Evolutionary conservation across 2,888 invertebrate species (phyloP).

Genomic region (Hydraecia micacea): DNA sequence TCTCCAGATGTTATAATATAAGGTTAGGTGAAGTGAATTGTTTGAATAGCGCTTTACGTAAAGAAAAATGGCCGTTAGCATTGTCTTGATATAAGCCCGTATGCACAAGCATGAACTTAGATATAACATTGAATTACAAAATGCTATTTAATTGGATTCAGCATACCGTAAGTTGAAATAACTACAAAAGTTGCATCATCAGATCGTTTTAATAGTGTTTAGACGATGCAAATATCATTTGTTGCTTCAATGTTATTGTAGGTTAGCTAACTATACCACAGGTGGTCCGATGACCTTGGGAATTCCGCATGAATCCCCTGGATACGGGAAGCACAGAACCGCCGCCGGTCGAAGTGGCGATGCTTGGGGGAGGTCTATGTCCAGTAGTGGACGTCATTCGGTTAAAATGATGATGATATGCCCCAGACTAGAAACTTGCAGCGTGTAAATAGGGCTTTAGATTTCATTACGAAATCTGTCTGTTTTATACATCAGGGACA

Average conservation of each 20-base stretch:
- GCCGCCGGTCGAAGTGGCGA: not conserved
- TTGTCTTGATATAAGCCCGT: not conserved
- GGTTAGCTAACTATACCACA: not conserved
- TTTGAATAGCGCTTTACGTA: not conserved
- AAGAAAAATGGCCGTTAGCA: not conserved
- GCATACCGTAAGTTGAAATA: not conserved
- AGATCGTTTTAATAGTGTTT: not conserved
- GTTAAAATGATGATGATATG: not conserved
- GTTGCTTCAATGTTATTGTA: not conserved
- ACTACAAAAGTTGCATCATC: not conserved
- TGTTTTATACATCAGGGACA: not conserved
- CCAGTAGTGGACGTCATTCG: not conserved
- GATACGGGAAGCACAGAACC: not conserved
- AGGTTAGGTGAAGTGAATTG: not conserved
- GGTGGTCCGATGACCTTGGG: not conserved
- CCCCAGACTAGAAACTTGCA: not conserved
- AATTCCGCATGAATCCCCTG: not conserved
- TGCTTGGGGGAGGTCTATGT: not conserved
- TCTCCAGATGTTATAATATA: conserved; percentile 19
- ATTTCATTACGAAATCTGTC: not conserved
- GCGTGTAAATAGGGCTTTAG: not conserved
- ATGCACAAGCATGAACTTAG: not conserved
- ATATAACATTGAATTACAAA: not conserved
- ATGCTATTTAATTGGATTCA: not conserved
- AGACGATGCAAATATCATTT: not conserved